Base-by-base conservation (phyloP, 2,888 invertebrate species). In the Ichneumoninae sp. region DNA sequence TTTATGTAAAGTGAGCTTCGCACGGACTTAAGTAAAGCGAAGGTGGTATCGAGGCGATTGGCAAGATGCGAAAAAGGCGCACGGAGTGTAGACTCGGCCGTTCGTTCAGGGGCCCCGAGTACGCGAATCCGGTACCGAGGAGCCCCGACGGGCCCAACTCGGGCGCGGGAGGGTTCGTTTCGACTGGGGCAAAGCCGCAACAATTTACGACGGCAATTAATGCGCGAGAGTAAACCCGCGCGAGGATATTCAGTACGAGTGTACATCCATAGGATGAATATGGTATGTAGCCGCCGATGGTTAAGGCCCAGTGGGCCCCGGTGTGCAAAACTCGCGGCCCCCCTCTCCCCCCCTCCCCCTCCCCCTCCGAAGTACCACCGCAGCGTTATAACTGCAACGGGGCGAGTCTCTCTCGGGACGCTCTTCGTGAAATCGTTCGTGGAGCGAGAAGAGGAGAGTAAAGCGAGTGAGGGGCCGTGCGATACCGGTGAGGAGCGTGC, bases 191-290 rank as follows among this genome's bases (percentile, higher is more conserved):
- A 89, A 91, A 91, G 91, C 91, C 91, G 91, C 93, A 93, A 92
- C 92, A 93, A 93, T 93, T 93, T 93, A 93, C 93, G 93, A 93
- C 93, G 91, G 93, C 93, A 93, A 93, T 93, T 93, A 93, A 93
- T 92, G 92, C 92, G 90, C 91, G 90, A 90, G 91, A 92, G 92
- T 91, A 93, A 92, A 92, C 91, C 92, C 83, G 50, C 72, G 70
- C 69, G 62, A 68, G 54, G 7, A 87, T 89, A 90, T 88, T 36
- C 36, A 26, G 69, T 52, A 40, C 50, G 47, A 66, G 74, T 47
- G 44, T 54, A 77, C 81, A 79, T 82, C 75, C 79, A 79, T 76
- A 72, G 84, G 78, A 79, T 68, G 82, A 82, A 84, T 82, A 79
- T 68, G 79, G 82, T 82, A 79, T 79, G 82, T 80, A 85, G 83